phyloP scores from a whole-genome alignment of 2,888 invertebrate genomes.

The Metopia argyrocephala region DNA sequence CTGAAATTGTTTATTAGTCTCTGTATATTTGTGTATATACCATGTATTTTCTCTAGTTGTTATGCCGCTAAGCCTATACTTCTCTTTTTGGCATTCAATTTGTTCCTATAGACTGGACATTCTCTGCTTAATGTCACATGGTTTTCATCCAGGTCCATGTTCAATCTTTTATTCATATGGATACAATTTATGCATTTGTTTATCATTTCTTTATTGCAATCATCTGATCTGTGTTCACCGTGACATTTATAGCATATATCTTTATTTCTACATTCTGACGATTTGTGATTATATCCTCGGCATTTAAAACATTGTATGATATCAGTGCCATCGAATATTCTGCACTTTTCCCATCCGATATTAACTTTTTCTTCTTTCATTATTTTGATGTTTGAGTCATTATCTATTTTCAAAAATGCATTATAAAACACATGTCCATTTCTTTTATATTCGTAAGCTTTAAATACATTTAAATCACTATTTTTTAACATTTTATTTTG shows the following conservation, averaged over 20 bases:
- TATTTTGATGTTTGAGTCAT: background rate
- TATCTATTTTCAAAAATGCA: background rate
- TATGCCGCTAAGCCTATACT: no score
- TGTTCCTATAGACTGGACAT: no score
- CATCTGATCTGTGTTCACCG: no score
- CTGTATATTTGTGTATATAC: no score
- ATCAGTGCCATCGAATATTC: constrained; percentile 2
- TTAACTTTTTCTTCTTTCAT: background rate
- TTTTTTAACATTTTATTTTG: background rate
- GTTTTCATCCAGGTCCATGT: background rate
- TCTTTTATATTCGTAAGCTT: background rate
- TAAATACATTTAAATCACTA: background rate
- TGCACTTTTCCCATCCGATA: no score
- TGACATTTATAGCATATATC: background rate
- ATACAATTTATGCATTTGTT: background rate
- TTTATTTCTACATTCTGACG: background rate
- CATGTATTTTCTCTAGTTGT: no score
- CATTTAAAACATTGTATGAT: constrained; percentile 9
- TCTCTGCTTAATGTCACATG: background rate
- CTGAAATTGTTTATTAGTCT: no score
- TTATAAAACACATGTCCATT: background rate
- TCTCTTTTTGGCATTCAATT: no score
- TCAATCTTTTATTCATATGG: background rate
- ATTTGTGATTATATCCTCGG: background rate
- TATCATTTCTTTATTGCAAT: no score